phyloP scores from a whole-genome alignment of 53 echinoderm and acorn worm species.

The Stichopus horrens region DNA sequence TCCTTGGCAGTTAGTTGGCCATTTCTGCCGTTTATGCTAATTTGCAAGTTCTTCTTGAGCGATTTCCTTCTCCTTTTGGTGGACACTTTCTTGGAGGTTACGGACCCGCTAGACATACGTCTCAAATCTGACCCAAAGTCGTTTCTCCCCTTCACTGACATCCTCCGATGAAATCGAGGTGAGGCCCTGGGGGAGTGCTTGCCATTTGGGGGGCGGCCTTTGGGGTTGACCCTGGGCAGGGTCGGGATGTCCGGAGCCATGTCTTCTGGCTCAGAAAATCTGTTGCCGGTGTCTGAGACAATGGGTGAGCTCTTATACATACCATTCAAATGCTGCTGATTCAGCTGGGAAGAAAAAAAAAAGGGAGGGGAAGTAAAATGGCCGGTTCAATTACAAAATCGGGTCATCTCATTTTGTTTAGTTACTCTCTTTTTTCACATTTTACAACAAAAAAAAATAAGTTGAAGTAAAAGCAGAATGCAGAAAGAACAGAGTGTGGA shows the following conservation, averaged over 20 bases:
- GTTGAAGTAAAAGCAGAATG: too few relatives aligned
- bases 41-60: not conserved
- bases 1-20: not conserved
- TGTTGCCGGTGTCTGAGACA: not conserved
- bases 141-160: not conserved
- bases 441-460: too few relatives aligned
- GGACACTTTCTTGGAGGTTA: not conserved
- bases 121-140: not conserved
- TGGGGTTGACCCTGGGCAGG: not conserved
- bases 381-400: too few relatives aligned
- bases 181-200: not conserved
- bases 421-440: too few relatives aligned
- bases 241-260: not conserved
- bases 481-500: too few relatives aligned
- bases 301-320: conserved; percentile 21
- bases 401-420: too few relatives aligned
- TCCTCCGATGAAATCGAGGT: not conserved
- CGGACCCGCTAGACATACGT: not conserved
- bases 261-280: conserved; percentile 13
- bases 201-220: not conserved
- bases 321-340: not conserved
- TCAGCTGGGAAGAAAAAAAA: not conserved
- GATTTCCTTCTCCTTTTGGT: not conserved
- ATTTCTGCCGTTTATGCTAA: not conserved
- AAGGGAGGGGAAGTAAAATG: not conserved